phyloP scores from a whole-genome alignment of 35 echinoderm and acorn worm species.

The Hemicentrotus pulcherrimus region DNA sequence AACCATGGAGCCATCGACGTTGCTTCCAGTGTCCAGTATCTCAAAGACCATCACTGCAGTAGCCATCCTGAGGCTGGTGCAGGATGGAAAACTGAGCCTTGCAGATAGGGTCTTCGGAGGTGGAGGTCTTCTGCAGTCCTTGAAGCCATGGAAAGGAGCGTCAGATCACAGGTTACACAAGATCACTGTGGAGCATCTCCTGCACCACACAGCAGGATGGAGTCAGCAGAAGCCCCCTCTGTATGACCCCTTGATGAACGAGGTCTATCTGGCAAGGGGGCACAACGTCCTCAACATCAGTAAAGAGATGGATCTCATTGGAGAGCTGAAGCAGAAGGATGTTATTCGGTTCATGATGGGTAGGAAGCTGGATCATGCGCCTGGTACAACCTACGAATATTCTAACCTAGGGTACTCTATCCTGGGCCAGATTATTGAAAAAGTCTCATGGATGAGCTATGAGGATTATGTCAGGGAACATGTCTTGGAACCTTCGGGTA shows the following conservation, averaged over 20 bases:
- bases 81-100: constrained; percentile 60
- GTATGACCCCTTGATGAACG: constrained; percentile 80
- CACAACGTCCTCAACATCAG: constrained; percentile 85
- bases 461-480: constrained; percentile 64
- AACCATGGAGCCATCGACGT: constrained; percentile 68
- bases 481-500: constrained; percentile 84
- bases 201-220: constrained; percentile 90
- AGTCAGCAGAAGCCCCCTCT: constrained; percentile 54
- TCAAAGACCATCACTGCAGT: constrained; percentile 96
- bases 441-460: constrained; percentile 62
- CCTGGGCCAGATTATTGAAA: constrained; percentile 77
- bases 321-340: constrained; percentile 52
- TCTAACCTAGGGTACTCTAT: constrained; percentile 94
- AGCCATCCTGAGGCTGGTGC: constrained; percentile 76
- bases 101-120: constrained; percentile 83
- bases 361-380: constrained; percentile 61
- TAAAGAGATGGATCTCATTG: constrained; percentile 65
- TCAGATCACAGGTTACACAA: constrained; percentile 69
- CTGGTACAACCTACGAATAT: constrained; percentile 81
- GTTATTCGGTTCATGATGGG: constrained; percentile 72
- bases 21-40: constrained; percentile 85
- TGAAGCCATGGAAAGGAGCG: constrained; percentile 39
- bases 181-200: constrained; percentile 82
- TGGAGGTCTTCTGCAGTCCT: constrained; percentile 58
- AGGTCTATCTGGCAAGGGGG: constrained; percentile 71